Evolutionary conservation across 2,888 invertebrate species (phyloP), one percentile per base, ranked within the genome.

Genomic region (Acrocyrtus sp.): DNA sequence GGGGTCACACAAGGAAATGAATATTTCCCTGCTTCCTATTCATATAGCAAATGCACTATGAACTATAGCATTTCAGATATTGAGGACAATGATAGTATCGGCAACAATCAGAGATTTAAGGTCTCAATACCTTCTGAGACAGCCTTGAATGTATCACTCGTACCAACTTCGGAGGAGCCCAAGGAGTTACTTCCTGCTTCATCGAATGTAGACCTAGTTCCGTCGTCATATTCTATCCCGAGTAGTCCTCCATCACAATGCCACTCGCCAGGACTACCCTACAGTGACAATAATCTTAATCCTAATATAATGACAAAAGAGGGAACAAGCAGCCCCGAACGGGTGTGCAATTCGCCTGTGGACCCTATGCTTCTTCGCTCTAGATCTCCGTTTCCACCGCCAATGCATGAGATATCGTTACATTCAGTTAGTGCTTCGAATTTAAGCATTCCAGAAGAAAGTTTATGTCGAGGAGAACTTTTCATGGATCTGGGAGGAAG

Each of bases 361-460:
- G 72, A 72, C 53, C 72, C 72, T 3, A 72, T 72, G 72, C 21
- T 72, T 4, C 65, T 72, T 12, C 72, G 57, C 8, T 72, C 70
- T 19, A 26, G 56, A 51, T 70, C 72, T 58, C 62, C 63, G 10
- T 72, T 63, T 53, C 72, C 65, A 19, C 48, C 48, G 1, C 62
- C 56, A 6, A 39, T 41, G 8, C 26, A 26, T n/a, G 70, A 70
- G 22, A 39, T 41, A 0, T 72, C 72, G 6, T 58, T 51, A 3
- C 72, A 62, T 34, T 57, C 65, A 24, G 58, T 65, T 24, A 50
- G 72, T 26, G 58, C 57, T 29, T 72, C 72, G 2, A 72, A 72
- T 63, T 53, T 72, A 48, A 72, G 50, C 63, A 72, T 72, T 72
- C 72, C 72, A 63, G 72, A 72, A 39, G 72, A 72, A 21, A 72